Conservation (phyloP, 1,140 invertebrate species). For the Aphaenogaster floridana region DNA sequence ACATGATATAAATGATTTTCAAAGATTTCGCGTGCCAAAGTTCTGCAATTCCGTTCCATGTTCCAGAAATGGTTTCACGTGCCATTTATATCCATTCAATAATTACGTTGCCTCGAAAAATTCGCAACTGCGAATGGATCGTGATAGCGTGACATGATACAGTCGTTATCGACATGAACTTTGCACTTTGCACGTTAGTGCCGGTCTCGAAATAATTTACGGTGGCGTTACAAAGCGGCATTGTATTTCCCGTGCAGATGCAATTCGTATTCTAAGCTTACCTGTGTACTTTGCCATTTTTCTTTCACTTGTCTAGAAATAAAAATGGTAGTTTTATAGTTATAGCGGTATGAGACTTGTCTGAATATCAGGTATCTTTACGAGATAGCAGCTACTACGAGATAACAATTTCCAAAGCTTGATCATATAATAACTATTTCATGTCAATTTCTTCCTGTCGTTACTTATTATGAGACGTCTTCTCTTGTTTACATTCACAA, state of each 20-base stretch:
- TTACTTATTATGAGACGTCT: neutral
- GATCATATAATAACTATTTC: neutral
- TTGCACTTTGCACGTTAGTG: slow-evolving; percentile 73
- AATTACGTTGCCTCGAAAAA: slow-evolving; percentile 80
- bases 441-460: neutral
- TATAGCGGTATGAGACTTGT: neutral
- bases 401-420: slow-evolving; percentile 6
- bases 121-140: slow-evolving; percentile 79
- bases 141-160: slow-evolving; percentile 83
- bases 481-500: neutral
- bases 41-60: slow-evolving; percentile 76
- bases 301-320: slow-evolving; percentile 19
- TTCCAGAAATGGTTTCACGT: slow-evolving; percentile 75
- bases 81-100: slow-evolving; percentile 82
- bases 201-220: slow-evolving; percentile 67
- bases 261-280: slow-evolving; percentile 38
- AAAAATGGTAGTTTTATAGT: slow-evolving; percentile 9
- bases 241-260: slow-evolving; percentile 65
- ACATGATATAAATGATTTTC: slow-evolving; percentile 63
- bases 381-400: neutral
- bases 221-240: slow-evolving; percentile 62
- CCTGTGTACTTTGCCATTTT: neutral
- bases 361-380: neutral
- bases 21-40: slow-evolving; percentile 80
- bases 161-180: slow-evolving; percentile 86